These are phyloP conservation scores for Pantherophis alleghaniensis DNA, from an alignment of 2,797 vertebrate genomes.

Conservation along the genomic window DNA sequence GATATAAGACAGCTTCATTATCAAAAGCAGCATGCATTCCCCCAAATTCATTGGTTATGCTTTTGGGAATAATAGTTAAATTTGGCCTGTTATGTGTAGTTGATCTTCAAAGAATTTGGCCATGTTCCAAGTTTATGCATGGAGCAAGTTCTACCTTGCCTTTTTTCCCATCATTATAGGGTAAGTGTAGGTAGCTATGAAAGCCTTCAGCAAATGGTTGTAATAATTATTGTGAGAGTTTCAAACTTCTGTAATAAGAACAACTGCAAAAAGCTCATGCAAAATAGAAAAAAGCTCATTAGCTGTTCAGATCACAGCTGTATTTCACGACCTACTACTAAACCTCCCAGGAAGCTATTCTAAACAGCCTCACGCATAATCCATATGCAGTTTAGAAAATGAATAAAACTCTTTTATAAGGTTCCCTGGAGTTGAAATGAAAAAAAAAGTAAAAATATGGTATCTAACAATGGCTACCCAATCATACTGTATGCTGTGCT, in stretches of 20 bases:
- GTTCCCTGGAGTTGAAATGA: neutral
- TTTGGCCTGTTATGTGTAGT: slow-evolving; percentile 10
- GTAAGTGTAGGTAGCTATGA: neutral
- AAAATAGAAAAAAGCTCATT: neutral
- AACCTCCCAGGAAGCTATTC: neutral
- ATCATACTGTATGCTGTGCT: neutral
- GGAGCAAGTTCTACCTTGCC: neutral
- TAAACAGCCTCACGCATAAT: no score
- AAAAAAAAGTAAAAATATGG: neutral
- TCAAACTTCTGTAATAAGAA: neutral
- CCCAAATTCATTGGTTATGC: neutral
- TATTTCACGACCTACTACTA: neutral
- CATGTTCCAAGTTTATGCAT: neutral
- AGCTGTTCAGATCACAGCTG: neutral
- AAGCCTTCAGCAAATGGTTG: neutral
- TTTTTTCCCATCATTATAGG: neutral
- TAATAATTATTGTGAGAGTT: neutral
- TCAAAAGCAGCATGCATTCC: slow-evolving; percentile 36
- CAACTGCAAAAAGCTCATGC: neutral
- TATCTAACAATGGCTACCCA: neutral
- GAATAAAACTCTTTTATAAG: neutral
- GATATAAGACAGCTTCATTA: slow-evolving; percentile 9
- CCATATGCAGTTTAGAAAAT: neutral
- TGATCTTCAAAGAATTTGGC: neutral
- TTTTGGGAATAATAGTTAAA: neutral